These are phyloP conservation scores for Drosophila setosimentum DNA, from an alignment of 2,888 invertebrate species.

Conservation along the genomic window DNA sequence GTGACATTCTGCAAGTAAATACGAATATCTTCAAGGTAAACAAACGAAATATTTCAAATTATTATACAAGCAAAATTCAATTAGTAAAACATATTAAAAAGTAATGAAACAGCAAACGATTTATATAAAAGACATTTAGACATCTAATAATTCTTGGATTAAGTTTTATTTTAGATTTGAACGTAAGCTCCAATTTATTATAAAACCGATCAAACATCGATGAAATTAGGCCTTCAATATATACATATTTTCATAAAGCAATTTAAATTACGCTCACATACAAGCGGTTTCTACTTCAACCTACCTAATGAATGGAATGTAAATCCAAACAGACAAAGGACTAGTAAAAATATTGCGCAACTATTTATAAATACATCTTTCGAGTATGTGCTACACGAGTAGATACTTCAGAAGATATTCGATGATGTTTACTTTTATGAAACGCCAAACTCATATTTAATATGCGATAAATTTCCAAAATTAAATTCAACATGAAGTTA, in stretches of 20 bases:
- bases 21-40: background rate
- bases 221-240: background rate
- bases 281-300: background rate
- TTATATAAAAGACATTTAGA: background rate
- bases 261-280: background rate
- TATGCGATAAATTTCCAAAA: slow-evolving; percentile 22
- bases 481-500: background rate
- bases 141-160: background rate
- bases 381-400: background rate
- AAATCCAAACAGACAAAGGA: slow-evolving; percentile 24
- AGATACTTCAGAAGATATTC: slow-evolving; percentile 33
- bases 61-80: background rate
- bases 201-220: background rate
- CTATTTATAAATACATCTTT: slow-evolving; percentile 15
- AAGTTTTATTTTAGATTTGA: background rate
- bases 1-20: slow-evolving; percentile 28
- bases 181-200: background rate
- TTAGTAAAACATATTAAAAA: background rate
- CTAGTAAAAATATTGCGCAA: slow-evolving; percentile 32
- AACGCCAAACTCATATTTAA: slow-evolving; percentile 37
- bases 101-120: background rate
- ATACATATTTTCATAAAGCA: background rate
- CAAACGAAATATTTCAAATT: background rate
- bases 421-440: slow-evolving; percentile 12
- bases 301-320: slow-evolving; percentile 13